A percentile compares a stretch with the other conserved stretches of the same genome.
phyloP scores from a whole-genome alignment of 2,797 vertebrate species.

The Sparus aurata region DNA sequence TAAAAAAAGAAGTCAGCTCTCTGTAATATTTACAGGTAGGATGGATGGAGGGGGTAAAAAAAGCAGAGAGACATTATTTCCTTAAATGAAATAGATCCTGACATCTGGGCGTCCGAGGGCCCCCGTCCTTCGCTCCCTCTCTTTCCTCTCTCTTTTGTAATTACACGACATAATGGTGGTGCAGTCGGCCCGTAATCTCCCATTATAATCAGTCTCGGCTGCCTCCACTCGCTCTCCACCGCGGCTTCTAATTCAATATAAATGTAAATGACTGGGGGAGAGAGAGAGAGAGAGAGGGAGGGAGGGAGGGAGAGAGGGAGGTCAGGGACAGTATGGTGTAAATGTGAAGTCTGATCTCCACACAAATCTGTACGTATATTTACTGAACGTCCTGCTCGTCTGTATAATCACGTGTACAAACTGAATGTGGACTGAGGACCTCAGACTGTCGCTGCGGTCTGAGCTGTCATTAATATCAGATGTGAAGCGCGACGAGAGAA shows the following conservation, averaged over 20 bases:
- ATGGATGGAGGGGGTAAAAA: constrained; percentile 34
- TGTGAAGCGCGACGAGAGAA: background rate
- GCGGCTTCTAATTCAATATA: constrained; percentile 84
- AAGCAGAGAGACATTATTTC: constrained; percentile 66
- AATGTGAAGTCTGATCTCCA: constrained; percentile 64
- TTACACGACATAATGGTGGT: constrained; percentile 82
- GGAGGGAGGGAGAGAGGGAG: background rate
- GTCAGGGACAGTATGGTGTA: constrained; percentile 59
- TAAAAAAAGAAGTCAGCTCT: constrained; percentile 53
- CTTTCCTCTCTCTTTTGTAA: constrained; percentile 73
- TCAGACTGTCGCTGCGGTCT: background rate
- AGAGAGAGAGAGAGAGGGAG: background rate
- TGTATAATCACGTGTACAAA: constrained; percentile 43
- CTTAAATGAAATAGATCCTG: constrained; percentile 77
- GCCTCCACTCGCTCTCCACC: constrained; percentile 76
- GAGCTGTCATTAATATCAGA: background rate
- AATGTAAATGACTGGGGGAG: constrained; percentile 80
- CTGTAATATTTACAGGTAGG: constrained; percentile 69
- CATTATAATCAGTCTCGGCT: constrained; percentile 83
- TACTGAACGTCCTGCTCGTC: constrained; percentile 26
- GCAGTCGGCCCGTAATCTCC: constrained; percentile 82
- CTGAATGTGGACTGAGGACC: constrained; percentile 12
- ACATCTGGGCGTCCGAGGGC: constrained; percentile 62
- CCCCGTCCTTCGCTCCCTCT: constrained; percentile 36
- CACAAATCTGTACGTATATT: constrained; percentile 45